Percentiles rank a stretch among this genome's conserved stretches.
Evolutionary conservation across 1,140 invertebrate species (phyloP).

Genomic region (Trichomalopsis sarcophagae): DNA sequence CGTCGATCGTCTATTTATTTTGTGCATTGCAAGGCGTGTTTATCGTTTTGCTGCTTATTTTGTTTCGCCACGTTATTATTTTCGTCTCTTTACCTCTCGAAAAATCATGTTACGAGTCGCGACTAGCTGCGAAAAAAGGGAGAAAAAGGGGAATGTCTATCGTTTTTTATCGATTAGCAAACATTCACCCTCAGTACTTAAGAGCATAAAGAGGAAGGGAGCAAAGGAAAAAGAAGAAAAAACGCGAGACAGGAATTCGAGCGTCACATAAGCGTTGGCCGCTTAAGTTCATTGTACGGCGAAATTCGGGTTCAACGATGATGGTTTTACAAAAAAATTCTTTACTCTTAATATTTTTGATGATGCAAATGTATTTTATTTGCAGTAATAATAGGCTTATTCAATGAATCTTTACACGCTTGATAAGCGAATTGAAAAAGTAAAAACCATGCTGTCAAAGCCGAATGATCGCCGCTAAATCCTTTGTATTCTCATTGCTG

Average conservation of each 20-base stretch:
- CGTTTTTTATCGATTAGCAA: conserved; percentile 33
- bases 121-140: conserved; percentile 2
- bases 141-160: conserved; percentile 23
- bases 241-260: conserved; percentile 27
- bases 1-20: conserved; percentile 24
- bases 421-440: background rate
- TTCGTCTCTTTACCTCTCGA: conserved; percentile 8
- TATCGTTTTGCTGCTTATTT: conserved; percentile 15
- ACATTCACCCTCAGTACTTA: conserved; percentile 49
- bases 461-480: conserved; percentile 33
- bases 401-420: background rate
- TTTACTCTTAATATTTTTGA: background rate
- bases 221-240: conserved; percentile 4
- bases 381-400: background rate
- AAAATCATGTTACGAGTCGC: conserved; percentile 33
- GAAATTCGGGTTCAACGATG: conserved; percentile 25
- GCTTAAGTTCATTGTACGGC: conserved; percentile 4
- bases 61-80: conserved; percentile 25
- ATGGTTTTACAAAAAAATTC: conserved; percentile 2
- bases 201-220: conserved; percentile 14
- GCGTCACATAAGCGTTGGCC: background rate
- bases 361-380: background rate
- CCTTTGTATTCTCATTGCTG: conserved; percentile 13
- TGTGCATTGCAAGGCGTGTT: conserved; percentile 5
- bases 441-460: conserved; percentile 20